phyloP scores from a whole-genome alignment of 2,797 vertebrate genomes.

The Tadarida brasiliensis region DNA sequence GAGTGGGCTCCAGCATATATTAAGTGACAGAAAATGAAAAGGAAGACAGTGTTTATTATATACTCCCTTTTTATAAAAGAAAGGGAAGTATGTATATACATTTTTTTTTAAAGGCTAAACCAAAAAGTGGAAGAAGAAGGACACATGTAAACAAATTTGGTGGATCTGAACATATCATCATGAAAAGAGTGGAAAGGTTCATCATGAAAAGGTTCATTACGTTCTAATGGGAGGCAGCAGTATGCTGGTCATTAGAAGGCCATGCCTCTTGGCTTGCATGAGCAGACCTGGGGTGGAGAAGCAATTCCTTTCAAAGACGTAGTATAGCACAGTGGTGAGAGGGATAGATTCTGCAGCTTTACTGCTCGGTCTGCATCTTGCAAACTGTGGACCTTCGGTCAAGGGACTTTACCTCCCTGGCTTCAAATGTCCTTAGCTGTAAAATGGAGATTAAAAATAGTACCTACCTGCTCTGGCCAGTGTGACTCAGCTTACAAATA shows the following conservation, averaged over 20 bases:
- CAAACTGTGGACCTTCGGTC: neutral
- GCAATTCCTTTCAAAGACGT: neutral
- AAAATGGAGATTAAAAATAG: neutral
- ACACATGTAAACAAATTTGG: neutral
- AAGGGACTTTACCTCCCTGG: neutral
- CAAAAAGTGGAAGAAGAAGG: neutral
- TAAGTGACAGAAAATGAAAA: neutral
- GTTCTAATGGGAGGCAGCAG: neutral
- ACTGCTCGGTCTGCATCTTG: neutral
- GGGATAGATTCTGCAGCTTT: neutral
- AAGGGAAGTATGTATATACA: neutral
- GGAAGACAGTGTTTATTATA: neutral
- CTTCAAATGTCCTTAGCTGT: neutral
- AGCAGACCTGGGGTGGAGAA: neutral
- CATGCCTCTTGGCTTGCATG: neutral
- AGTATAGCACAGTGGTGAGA: neutral
- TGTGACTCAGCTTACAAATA: neutral
- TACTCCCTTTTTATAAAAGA: neutral
- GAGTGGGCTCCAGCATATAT: neutral
- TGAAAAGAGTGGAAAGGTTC: neutral
- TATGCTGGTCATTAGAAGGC: neutral
- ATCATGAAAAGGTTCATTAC: neutral
- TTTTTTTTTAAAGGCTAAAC: neutral
- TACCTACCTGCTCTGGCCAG: neutral
- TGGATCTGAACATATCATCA: neutral